Evolutionary conservation across 2,797 vertebrate genomes (phyloP).

Genomic region (Setipinna tenuifilis): DNA sequence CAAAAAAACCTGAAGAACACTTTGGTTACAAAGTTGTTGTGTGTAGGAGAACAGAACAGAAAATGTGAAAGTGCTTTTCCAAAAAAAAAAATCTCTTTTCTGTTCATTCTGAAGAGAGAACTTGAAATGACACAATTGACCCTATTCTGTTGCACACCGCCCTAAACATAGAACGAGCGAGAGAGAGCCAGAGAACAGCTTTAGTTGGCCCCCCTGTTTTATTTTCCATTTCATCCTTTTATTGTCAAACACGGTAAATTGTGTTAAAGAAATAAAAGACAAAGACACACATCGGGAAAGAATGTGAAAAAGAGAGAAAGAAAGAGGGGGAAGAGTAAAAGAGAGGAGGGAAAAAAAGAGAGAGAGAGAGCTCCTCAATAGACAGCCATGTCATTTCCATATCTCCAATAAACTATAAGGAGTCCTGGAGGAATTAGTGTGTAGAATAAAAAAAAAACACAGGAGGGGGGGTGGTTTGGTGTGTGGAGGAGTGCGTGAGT

Average conservation of each 20-base stretch:
- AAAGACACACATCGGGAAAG: background rate
- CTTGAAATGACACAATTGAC: slow-evolving; percentile 9
- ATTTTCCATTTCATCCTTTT: background rate
- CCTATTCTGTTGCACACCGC: background rate
- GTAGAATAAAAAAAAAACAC: slow-evolving; percentile 77
- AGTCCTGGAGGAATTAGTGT: slow-evolving; percentile 76
- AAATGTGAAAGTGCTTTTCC: background rate
- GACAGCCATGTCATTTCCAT: slow-evolving; percentile 58
- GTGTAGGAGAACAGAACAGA: background rate
- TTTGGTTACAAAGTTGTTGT: slow-evolving; percentile 12
- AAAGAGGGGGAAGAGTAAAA: background rate
- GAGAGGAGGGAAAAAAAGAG: background rate
- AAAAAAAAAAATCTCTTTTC: background rate
- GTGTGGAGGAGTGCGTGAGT: slow-evolving; percentile 34
- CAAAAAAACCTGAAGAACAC: slow-evolving; percentile 10
- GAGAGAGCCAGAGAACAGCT: background rate
- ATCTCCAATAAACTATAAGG: slow-evolving; percentile 66
- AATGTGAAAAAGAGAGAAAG: slow-evolving; percentile 25
- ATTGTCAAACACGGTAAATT: slow-evolving; percentile 13
- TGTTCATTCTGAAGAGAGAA: slow-evolving; percentile 4
- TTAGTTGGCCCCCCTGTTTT: background rate
- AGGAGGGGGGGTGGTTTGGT: slow-evolving; percentile 47
- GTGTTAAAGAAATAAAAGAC: background rate
- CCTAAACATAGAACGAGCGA: background rate
- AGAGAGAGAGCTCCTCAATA: slow-evolving; percentile 35